Evolutionary conservation across 2,113 vertebrate species (phyloP), one percentile per base, ranked within the genome.

Genomic region (Australoheros scitulus): DNA sequence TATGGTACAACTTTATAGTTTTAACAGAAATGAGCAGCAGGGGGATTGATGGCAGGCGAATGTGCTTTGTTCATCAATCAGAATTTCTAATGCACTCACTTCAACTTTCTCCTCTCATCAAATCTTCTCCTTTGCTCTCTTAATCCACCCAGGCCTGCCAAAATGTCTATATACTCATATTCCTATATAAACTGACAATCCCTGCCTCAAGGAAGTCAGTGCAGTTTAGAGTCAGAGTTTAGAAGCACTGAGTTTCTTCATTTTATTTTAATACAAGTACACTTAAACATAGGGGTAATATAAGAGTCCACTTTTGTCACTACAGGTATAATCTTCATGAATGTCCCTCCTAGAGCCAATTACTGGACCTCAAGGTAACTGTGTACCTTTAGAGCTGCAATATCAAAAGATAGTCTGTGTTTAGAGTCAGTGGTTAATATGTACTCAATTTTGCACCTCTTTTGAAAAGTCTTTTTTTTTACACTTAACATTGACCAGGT

Each of bases 11-110:
- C 29, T 2, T 10, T 72, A 52, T 26, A 52, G 24, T 55, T 72
- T 72, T 32, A 72, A 55, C 26, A 55, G 68, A 72, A 72, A 72
- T 72, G 47, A 55, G 68, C 68, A 34, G 26, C 68, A 55, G 68
- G 18, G 68, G 47, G 20, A 55, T 17, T 55, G 68, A 50, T 34
- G 26, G 56, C 74, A 17, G 68, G 72, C 77, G 92, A 91, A 92
- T 89, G 68, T 38, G 76, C 79, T 92, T 81, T 90, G 84, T 93
- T 92, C 90, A 84, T 89, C 84, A 88, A 75, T 90, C 82, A 76
- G 64, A 84, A 74, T 76, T 83, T 59, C 57, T 89, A 86, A 90
- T 92, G 81, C 83, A 81, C 81, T 90, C 87, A 26, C 77, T 84
- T 80, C 82, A 82, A 79, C 60, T 70, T 76, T 86, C 86, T 87